These are phyloP conservation scores for Cygnus atratus DNA, from an alignment of 2,113 vertebrate genomes.

Conservation along the genomic window DNA sequence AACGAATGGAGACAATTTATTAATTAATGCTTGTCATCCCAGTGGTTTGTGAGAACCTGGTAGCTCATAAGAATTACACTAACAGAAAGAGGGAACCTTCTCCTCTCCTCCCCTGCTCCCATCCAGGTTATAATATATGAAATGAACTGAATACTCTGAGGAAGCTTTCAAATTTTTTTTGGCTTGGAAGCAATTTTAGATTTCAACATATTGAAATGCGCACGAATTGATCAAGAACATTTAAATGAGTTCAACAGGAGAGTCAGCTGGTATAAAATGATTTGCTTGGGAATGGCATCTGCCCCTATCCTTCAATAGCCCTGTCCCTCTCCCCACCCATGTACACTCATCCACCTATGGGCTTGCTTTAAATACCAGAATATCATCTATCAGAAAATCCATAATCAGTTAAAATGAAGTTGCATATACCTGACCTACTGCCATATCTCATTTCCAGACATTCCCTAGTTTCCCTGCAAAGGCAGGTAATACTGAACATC, in stretches of 20 bases:
- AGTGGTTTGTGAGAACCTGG: neutral
- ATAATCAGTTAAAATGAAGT: neutral
- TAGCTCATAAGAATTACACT: neutral
- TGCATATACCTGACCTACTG: neutral
- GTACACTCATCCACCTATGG: neutral
- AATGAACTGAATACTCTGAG: neutral
- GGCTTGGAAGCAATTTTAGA: neutral
- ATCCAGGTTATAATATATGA: neutral
- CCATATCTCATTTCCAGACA: neutral
- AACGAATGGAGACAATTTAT: neutral
- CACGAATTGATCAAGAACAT: neutral
- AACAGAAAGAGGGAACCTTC: neutral
- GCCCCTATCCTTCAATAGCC: neutral
- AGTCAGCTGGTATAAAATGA: neutral
- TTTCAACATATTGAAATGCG: neutral
- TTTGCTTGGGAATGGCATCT: neutral
- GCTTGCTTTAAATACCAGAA: neutral
- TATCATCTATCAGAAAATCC: neutral
- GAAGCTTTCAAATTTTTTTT: neutral
- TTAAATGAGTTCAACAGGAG: neutral
- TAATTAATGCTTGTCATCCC: neutral
- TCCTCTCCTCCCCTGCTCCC: neutral
- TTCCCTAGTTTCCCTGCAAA: neutral
- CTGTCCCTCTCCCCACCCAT: neutral
- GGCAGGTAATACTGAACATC: neutral